Evolutionary conservation across 2,113 vertebrate genomes (phyloP).

Genomic region (Chionis minor): DNA sequence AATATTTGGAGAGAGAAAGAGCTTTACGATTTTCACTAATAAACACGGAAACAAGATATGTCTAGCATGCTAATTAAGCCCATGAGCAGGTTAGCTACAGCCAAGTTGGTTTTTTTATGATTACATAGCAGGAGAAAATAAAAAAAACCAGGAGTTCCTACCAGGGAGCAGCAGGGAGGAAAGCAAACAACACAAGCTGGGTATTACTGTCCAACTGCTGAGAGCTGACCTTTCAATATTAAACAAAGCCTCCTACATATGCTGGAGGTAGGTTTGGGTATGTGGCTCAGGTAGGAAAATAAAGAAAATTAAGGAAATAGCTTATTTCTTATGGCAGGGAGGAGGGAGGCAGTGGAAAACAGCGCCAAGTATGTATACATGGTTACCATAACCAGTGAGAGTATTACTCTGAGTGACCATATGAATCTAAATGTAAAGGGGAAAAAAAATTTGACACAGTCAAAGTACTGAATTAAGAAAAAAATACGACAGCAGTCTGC

Average conservation of each 20-base stretch:
- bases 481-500: not conserved
- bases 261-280: not conserved
- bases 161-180: not conserved
- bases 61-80: not conserved
- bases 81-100: not conserved
- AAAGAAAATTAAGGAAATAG: not conserved
- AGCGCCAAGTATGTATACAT: not conserved
- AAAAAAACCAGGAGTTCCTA: not conserved
- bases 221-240: conserved; percentile 16
- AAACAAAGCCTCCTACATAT: not conserved
- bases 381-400: not conserved
- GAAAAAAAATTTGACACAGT: not conserved
- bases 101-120: not conserved
- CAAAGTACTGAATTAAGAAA: not conserved
- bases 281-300: not conserved
- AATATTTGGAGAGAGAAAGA: not conserved
- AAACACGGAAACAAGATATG: not conserved
- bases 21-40: not conserved
- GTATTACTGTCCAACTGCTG: not conserved
- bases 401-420: not conserved
- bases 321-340: not conserved
- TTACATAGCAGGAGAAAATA: not conserved
- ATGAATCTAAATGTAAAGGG: not conserved
- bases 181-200: not conserved
- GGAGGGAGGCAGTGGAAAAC: not conserved